Evolutionary conservation across 2,888 invertebrate genomes (phyloP).

Genomic region (Teinopalpus imperialis): DNA sequence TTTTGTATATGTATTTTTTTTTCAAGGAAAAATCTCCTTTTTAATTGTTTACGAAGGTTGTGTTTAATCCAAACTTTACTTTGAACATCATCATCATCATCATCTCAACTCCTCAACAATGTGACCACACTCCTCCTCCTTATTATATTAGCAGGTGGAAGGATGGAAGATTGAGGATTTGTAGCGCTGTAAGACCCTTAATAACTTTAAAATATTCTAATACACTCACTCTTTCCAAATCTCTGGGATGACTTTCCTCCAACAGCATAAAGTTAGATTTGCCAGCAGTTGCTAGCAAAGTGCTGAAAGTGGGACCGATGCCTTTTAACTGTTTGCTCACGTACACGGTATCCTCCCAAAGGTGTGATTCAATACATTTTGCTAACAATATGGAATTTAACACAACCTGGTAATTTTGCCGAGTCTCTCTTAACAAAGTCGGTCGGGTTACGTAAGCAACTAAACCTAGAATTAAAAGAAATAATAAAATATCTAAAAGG

Average conservation of each 20-base stretch:
- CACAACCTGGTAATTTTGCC: conserved; percentile 74
- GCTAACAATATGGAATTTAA: conserved; percentile 83
- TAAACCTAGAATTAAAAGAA: conserved; percentile 65
- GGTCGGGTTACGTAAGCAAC: conserved; percentile 78
- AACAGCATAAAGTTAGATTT: conserved; percentile 85
- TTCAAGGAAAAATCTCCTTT: too few species aligned
- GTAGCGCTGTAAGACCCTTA: too few species aligned
- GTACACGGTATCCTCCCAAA: conserved; percentile 89
- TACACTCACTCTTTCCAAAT: conserved; percentile 85
- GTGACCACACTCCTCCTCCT: too few species aligned
- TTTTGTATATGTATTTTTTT: too few species aligned
- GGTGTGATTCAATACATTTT: conserved; percentile 84
- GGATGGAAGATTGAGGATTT: too few species aligned
- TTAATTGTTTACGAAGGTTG: too few species aligned
- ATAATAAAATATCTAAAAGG: too few species aligned
- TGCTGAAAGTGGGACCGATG: conserved; percentile 85
- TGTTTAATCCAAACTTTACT: too few species aligned
- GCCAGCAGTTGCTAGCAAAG: conserved; percentile 84
- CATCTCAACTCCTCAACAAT: too few species aligned
- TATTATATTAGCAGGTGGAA: too few species aligned
- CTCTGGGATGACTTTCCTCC: conserved; percentile 85
- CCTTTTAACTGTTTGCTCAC: conserved; percentile 87
- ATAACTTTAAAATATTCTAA: too few species aligned
- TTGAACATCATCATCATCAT: too few species aligned
- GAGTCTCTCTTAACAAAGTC: conserved; percentile 45